Conservation (phyloP, 2,888 invertebrate genomes). For the Drosophila anomelani region DNA sequence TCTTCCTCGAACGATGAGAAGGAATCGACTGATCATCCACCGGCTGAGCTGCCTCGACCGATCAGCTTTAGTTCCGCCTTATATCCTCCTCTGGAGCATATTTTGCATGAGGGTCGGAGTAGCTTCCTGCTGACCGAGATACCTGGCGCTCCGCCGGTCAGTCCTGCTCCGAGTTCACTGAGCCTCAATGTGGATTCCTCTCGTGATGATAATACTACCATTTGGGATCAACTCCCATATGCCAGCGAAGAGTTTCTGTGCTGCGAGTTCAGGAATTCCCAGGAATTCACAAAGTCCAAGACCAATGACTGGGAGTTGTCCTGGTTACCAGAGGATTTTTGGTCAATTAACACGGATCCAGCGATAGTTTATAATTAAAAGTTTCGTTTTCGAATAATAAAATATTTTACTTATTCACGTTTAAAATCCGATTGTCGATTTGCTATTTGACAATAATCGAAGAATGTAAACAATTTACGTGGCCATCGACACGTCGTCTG, state of each 20-base stretch:
- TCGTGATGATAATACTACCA: neutral
- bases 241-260: neutral
- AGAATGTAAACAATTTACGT: slow-evolving; percentile 5
- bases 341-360: neutral
- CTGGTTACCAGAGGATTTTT: slow-evolving; percentile 11
- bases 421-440: neutral
- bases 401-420: neutral
- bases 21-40: neutral
- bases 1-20: slow-evolving; percentile 15
- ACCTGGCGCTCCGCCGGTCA: slow-evolving; percentile 13
- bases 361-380: neutral
- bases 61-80: neutral
- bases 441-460: neutral
- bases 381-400: neutral
- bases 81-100: neutral
- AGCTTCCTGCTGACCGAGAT: neutral
- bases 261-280: neutral
- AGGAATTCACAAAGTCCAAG: neutral
- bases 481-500: slow-evolving; percentile 11
- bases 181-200: slow-evolving; percentile 1
- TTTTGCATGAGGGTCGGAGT: neutral
- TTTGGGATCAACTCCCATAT: neutral
- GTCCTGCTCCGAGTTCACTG: slow-evolving; percentile 1
- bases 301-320: slow-evolving; percentile 2
- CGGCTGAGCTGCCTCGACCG: neutral